Evolutionary conservation across 2,888 invertebrate species (phyloP), one percentile per base, ranked within the genome.

Genomic region (Cheilosia vulpina): DNA sequence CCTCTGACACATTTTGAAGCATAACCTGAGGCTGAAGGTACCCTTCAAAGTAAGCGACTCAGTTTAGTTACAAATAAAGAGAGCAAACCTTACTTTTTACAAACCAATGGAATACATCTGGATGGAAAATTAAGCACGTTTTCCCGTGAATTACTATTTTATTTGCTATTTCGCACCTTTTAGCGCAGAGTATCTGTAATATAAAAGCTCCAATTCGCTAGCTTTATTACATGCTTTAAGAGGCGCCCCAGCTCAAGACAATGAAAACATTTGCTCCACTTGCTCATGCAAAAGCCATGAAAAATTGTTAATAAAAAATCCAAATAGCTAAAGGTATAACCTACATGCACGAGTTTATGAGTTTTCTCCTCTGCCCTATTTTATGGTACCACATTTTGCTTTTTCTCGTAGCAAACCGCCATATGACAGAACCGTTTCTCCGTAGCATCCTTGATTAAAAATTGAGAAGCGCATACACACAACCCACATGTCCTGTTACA

Each of bases 401-500:
- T 21, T 47, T n/a, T 21, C 31, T 19, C 7, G 52, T n/a, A 27
- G 13, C 4, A n/a, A 38, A 38, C 34, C 63, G 27, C 58, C 57
- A 52, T 65, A 65, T 71, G 82, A 83, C 78, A 73, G 82, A 78
- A 78, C 55, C 53, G 73, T 77, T 66, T 19, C 27, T 17, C 31
- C 53, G 31, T 9, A 50, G 77, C 34, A 55, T 55, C 66, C 38
- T 83, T 83, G 78, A 78, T 83, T 83, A 83, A 83, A 83, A 83
- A 66, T 53, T 65, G 65, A 17, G 38, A 7, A 53, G 34, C 11
- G 38, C 50, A 63, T n/a, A 34, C 34, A 34, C 11, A 24, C 43
- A 19, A 11, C 52, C 2, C 24, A 21, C 34, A 69, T 63, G 52
- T 50, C 38, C 65, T 47, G 60, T 72, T 62, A 66, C 72, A 72